phyloP scores from a whole-genome alignment of 2,113 vertebrate genomes.

The Daphoenositta chrysoptera region DNA sequence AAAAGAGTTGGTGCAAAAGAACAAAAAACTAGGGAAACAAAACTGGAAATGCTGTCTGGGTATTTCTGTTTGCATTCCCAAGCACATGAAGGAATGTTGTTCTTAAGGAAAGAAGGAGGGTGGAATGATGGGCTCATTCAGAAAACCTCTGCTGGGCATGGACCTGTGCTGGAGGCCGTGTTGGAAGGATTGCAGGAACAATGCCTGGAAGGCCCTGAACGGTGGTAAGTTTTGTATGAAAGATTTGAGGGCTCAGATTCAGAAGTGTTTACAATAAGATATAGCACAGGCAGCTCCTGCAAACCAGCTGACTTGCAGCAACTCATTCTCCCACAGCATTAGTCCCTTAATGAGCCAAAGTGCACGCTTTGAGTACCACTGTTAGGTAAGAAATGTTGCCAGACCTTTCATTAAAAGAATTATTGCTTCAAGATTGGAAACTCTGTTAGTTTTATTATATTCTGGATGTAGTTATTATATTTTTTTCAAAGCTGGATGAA shows the following conservation, averaged over 20 bases:
- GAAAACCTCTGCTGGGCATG: not conserved
- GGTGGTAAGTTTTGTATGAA: not conserved
- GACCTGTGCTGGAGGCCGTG: not conserved
- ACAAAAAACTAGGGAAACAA: not conserved
- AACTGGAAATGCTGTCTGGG: not conserved
- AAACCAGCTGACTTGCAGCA: not conserved
- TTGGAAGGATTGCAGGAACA: not conserved
- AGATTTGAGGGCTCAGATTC: not conserved
- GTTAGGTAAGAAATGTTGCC: not conserved
- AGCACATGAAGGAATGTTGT: rapidly evolving
- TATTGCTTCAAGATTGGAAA: not conserved
- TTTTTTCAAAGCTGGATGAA: not conserved
- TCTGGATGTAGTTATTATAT: not conserved
- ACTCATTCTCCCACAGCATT: not conserved
- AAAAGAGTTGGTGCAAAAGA: not conserved
- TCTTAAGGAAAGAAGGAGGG: not conserved
- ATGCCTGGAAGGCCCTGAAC: not conserved
- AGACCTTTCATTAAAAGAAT: not conserved
- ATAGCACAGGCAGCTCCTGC: not conserved
- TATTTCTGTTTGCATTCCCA: not conserved
- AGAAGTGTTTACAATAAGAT: not conserved
- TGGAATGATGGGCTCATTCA: rapidly evolving
- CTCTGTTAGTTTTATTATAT: not conserved
- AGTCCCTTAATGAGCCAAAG: not conserved
- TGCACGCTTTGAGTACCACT: not conserved